A percentile compares a stretch with the other conserved stretches of the same genome.
phyloP scores from a whole-genome alignment of 1,140 invertebrate genomes.

The Anastrepha ludens region DNA sequence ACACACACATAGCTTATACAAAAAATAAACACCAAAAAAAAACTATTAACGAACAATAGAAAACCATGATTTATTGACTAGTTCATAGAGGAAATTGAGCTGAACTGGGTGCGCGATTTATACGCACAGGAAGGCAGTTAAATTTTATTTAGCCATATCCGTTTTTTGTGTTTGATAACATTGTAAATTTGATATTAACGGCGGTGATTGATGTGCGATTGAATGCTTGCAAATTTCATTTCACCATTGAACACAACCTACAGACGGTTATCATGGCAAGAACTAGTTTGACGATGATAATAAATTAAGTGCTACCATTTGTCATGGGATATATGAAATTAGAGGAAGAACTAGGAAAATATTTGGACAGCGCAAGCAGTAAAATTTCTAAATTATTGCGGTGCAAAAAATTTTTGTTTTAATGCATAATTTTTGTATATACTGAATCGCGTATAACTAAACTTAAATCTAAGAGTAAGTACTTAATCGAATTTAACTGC shows the following conservation, averaged over 20 bases:
- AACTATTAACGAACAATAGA: too few species aligned
- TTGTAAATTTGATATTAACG: background rate
- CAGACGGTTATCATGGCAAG: background rate
- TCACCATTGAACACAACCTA: background rate
- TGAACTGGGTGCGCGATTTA: background rate
- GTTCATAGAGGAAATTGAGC: background rate
- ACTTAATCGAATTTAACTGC: too few species aligned
- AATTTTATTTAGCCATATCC: background rate
- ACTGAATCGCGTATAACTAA: too few species aligned
- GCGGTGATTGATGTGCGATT: background rate
- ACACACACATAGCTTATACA: background rate
- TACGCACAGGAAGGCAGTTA: background rate
- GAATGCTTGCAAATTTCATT: conserved; percentile 1
- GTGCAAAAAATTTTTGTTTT: too few species aligned
- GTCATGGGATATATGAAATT: too few species aligned
- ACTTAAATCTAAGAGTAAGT: too few species aligned
- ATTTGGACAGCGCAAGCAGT: too few species aligned
- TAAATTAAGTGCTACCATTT: background rate
- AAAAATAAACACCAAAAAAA: too few species aligned
- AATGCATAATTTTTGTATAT: too few species aligned
- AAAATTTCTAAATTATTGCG: too few species aligned
- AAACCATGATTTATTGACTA: background rate
- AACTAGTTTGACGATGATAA: background rate
- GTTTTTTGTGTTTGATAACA: background rate
- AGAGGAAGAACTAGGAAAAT: too few species aligned